Conservation (phyloP, 2,888 invertebrate genomes). For the Euproctis similis region DNA sequence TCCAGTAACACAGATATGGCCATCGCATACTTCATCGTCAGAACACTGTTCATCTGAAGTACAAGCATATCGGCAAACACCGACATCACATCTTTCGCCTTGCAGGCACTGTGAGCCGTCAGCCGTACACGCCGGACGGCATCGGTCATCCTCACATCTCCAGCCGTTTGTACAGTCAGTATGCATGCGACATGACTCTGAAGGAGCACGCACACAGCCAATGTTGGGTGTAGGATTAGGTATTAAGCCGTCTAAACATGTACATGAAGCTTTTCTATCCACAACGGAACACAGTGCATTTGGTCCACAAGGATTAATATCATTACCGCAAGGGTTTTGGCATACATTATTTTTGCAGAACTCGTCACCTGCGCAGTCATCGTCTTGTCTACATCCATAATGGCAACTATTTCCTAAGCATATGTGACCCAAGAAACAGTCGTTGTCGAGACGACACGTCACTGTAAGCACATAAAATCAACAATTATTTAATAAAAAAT, state of each 20-base stretch:
- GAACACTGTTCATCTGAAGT: constrained; percentile 90
- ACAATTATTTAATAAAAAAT: background rate
- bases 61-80: constrained; percentile 89
- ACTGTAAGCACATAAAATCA: constrained; percentile 57
- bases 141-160: constrained; percentile 83
- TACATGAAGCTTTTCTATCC: constrained; percentile 87
- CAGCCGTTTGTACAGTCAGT: constrained; percentile 83
- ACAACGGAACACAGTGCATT: constrained; percentile 87
- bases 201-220: constrained; percentile 89
- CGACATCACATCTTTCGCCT: constrained; percentile 85
- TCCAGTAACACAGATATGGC: constrained; percentile 85
- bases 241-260: constrained; percentile 85
- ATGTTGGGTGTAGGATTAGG: constrained; percentile 92
- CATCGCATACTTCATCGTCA: constrained; percentile 90
- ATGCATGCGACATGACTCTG: constrained; percentile 83
- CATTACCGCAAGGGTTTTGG: constrained; percentile 81
- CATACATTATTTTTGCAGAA: constrained; percentile 89
- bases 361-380: constrained; percentile 90
- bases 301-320: constrained; percentile 87
- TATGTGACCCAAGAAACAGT: constrained; percentile 93
- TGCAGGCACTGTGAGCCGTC: constrained; percentile 83
- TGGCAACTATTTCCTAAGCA: constrained; percentile 90
- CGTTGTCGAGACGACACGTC: constrained; percentile 92
- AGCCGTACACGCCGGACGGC: constrained; percentile 85
- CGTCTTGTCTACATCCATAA: constrained; percentile 89